Evolutionary conservation across 2,797 vertebrate species (phyloP), one percentile per base, ranked within the genome.

Genomic region (Brotula barbata): DNA sequence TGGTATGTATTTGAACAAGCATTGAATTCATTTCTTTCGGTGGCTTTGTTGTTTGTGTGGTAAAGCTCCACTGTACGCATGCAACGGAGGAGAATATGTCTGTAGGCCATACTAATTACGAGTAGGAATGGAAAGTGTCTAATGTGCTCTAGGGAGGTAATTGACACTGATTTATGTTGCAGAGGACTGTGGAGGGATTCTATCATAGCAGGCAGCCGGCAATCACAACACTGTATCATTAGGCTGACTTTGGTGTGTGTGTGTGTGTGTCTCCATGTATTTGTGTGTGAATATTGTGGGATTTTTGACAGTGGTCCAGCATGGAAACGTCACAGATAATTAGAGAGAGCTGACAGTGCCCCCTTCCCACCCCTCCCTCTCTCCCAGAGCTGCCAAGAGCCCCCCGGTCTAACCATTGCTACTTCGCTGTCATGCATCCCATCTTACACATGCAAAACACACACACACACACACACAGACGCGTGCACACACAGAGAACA

Each of bases 161-260:
- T 90, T 91, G 90, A 91, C 91, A 91, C 91, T 92, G 91, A 92
- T 92, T 92, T 91, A 92, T 92, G 89, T 88, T 84, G 85, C 55
- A 50, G 80, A 84, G 70, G 77, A 81, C 84, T 80, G 84, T 85
- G 89, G 81, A 89, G 84, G 83, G 86, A 82, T 85, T 86, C 83
- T 85, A 87, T 85, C 88, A 87, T 87, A 83, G 85, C 82, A 80
- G 87, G 86, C 88, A 88, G 83, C 81, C 85, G 39, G 84, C 85
- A 88, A 88, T 89, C 87, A 88, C 84, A 85, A 81, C 77, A 78
- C 70, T 83, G 86, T 85, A 87, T 87, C 88, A 90, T 87, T 86
- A 87, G 79, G 73, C 68, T 50, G 40, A 46, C 37, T 33, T 11
- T 2, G 2, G 43, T 80, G 59, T 78, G 74, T 42, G 40, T 31